phyloP scores from a whole-genome alignment of 35 echinoderm and acorn worm species.

The Heliocidaris erythrogramma region DNA sequence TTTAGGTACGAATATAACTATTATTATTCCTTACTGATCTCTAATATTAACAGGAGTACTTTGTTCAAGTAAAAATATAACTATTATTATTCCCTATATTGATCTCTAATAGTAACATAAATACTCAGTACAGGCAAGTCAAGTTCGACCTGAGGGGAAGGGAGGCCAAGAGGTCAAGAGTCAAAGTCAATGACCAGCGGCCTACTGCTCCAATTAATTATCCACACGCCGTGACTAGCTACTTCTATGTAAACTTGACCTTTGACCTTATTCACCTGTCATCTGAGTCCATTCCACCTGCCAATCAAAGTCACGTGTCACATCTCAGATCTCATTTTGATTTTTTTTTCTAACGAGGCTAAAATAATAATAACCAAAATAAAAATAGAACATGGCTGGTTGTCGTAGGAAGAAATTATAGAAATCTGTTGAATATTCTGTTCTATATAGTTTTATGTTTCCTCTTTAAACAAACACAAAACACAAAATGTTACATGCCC shows the following conservation, averaged over 20 bases:
- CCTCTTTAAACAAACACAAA: no score
- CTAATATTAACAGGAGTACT: neutral
- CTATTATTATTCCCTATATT: no score
- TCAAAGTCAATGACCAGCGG: neutral
- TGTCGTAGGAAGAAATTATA: no score
- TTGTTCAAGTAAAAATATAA: neutral
- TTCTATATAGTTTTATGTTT: no score
- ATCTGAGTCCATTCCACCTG: neutral
- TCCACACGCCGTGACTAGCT: constrained; percentile 14
- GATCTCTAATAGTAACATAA: neutral
- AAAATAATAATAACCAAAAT: no score
- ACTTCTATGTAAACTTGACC: constrained; percentile 10
- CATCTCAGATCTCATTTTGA: neutral
- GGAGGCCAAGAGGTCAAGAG: neutral
- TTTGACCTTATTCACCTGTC: neutral
- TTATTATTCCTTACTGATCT: no score
- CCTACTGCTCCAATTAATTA: neutral
- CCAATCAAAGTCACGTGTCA: neutral
- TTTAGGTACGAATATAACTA: neutral
- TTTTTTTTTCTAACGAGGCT: neutral
- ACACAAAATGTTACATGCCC: no score
- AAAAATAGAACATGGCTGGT: no score
- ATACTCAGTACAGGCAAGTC: neutral
- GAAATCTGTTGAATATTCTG: no score
- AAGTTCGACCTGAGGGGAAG: neutral